Evolutionary conservation across 2,797 vertebrate species (phyloP).

Genomic region (Momotus momota): DNA sequence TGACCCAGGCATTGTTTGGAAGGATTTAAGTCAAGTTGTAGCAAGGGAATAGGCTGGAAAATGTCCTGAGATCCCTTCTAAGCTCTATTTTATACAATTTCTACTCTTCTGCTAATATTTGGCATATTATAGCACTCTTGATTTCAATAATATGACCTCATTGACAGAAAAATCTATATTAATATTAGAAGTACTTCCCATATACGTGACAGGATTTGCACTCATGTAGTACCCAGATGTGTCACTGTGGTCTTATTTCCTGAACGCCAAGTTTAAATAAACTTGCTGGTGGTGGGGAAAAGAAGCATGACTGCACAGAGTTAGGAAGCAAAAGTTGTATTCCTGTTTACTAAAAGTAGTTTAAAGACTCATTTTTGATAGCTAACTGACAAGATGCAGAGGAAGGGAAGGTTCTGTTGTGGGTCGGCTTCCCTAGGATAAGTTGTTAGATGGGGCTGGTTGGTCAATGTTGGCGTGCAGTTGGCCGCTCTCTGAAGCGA

Average conservation of each 20-base stretch:
- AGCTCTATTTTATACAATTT: background rate
- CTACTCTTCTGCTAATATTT: background rate
- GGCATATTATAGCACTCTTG: background rate
- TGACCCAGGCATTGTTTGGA: background rate
- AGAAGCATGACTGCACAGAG: background rate
- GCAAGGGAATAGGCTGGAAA: background rate
- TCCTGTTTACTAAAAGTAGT: background rate
- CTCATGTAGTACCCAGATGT: background rate
- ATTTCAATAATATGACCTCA: background rate
- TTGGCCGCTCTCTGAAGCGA: background rate
- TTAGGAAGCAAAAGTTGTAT: background rate
- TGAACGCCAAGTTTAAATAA: background rate
- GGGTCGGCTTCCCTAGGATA: background rate
- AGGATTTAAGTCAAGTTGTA: background rate
- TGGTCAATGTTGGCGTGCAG: accelerated
- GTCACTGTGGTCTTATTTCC: background rate
- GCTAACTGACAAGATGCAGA: background rate
- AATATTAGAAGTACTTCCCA: background rate
- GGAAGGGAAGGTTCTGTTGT: background rate
- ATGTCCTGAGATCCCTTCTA: background rate
- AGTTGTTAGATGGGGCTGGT: background rate
- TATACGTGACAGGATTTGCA: background rate
- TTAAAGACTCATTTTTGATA: background rate
- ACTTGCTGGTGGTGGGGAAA: background rate
- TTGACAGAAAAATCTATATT: background rate